phyloP scores from a whole-genome alignment of 2,797 vertebrate species.

The Jordanella pulchra region DNA sequence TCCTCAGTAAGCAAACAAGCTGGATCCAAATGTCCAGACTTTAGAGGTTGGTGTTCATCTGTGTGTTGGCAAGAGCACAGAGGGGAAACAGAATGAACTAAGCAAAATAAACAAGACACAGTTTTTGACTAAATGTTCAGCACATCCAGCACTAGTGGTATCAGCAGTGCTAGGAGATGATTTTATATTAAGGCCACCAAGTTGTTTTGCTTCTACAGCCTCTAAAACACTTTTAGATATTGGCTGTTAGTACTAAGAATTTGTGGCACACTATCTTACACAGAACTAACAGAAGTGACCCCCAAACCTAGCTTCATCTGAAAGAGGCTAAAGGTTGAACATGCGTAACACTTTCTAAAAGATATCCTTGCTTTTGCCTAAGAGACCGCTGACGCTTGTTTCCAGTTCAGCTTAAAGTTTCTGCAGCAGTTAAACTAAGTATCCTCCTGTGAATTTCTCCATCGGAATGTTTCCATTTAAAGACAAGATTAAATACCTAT shows the following conservation, averaged over 20 bases:
- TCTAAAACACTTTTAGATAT: neutral
- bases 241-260: too few relatives aligned
- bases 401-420: neutral
- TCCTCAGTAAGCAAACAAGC: slow-evolving; percentile 30
- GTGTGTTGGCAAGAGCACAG: slow-evolving; percentile 5
- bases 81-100: neutral
- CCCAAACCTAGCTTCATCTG: too few relatives aligned
- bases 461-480: neutral
- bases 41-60: neutral
- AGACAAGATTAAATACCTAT: neutral
- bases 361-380: neutral
- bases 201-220: neutral
- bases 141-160: neutral
- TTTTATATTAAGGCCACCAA: neutral
- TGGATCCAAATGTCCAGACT: slow-evolving; percentile 28
- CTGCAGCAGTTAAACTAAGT: neutral
- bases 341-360: neutral
- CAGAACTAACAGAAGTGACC: too few relatives aligned
- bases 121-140: neutral
- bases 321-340: neutral
- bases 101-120: neutral
- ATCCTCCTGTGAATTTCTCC: neutral
- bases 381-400: neutral
- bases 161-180: neutral
- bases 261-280: too few relatives aligned